Evolutionary conservation across 2,797 vertebrate species (phyloP), one percentile per base, ranked within the genome.

Genomic region (Leontocebus nigricollis): DNA sequence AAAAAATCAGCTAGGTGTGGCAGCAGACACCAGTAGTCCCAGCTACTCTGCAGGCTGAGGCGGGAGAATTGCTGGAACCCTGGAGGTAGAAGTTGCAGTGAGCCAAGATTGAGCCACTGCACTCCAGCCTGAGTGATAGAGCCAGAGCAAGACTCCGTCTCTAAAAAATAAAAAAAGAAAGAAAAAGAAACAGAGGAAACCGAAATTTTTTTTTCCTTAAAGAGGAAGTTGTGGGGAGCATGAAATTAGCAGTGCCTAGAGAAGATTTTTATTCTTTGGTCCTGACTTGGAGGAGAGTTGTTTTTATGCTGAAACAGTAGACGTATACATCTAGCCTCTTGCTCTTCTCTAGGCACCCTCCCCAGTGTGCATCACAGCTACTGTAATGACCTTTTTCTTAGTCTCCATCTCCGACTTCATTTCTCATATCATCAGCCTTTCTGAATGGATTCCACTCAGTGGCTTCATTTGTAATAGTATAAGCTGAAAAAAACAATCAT

Each of bases 341-440:
- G 2, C 26, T 50, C 7, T 26, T 30, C 22, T 85, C 33, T 12
- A 14, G 2, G 4, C 26, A 6, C 24, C 27, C 50, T 77, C 24
- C 14, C 44, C 39, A 50, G 5, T 8, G 9, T 4, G 1, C 30
- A 70, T 11, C 1, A 0, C 15, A 12, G 2, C 26, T 75, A 30
- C 39, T 9, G 17, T 3, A 39, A n/a, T 14, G 7, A 57, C 24
- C 24, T 50, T 26, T 24, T 17, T 20, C 27, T 52, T 48, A 24
- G 61, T 55, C 19, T 89, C 19, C 9, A 11, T 20, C 20, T 61
- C 6, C 1, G 0, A 39, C 0, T 33, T 41, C 33, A 27, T 55
- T 61, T 9, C 7, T 88, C 46, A 6, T 61, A 19, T 48, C 7
- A 50, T 4, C 1, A 79, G 7, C 1, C 20, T 77, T 96, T 81